Conservation (phyloP, 2,888 invertebrate species). For the Oscheius sp. region DNA sequence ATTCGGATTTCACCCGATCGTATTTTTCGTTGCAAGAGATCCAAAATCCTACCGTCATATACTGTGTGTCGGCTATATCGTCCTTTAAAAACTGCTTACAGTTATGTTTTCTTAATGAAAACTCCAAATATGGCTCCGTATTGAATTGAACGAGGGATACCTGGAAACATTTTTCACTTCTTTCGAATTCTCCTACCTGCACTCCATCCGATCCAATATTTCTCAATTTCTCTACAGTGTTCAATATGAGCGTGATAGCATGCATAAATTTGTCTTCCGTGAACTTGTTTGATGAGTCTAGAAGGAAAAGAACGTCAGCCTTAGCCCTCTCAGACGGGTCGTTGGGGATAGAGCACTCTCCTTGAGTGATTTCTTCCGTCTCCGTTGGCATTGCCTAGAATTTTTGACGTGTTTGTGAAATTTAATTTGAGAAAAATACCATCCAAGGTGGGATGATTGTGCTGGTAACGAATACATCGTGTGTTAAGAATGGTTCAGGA, state of each 20-base stretch:
- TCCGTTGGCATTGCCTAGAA: not conserved
- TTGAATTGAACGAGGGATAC: slow-evolving; percentile 65
- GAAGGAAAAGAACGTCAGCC: slow-evolving; percentile 62
- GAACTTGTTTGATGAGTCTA: slow-evolving; percentile 60
- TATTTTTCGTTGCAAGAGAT: too few relatives aligned
- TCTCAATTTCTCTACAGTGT: slow-evolving; percentile 56
- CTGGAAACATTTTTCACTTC: slow-evolving; percentile 36
- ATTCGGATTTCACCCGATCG: too few relatives aligned
- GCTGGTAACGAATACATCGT: not conserved
- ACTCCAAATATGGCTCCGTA: slow-evolving; percentile 63
- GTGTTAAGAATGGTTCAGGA: not conserved
- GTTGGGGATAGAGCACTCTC: slow-evolving; percentile 54
- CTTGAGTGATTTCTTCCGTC: slow-evolving; percentile 18
- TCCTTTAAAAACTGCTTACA: slow-evolving; percentile 59
- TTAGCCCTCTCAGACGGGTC: slow-evolving; percentile 42
- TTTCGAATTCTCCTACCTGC: slow-evolving; percentile 41
- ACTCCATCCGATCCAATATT: slow-evolving; percentile 64
- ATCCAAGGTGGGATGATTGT: slow-evolving; percentile 3
- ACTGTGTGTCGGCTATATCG: slow-evolving; percentile 62
- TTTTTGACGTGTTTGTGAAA: not conserved
- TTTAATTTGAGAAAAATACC: not conserved
- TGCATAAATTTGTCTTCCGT: slow-evolving; percentile 54
- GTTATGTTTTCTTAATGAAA: slow-evolving; percentile 62
- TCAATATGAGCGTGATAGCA: slow-evolving; percentile 54
- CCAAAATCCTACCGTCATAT: slow-evolving; percentile 47